These are phyloP conservation scores for Allenopithecus nigroviridis DNA, from an alignment of 2,797 vertebrate species.

Conservation along the genomic window DNA sequence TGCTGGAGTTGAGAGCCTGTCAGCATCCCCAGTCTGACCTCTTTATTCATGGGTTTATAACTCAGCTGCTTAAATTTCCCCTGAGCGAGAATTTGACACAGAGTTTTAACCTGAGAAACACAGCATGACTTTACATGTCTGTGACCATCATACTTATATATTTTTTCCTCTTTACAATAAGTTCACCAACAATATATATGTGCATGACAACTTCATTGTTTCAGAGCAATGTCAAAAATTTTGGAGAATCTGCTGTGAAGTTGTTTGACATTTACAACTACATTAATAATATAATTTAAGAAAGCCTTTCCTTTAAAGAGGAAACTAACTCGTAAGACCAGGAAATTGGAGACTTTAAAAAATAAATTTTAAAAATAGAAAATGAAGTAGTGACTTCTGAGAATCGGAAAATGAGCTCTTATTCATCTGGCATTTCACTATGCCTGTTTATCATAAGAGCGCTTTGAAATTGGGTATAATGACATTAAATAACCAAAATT, in stretches of 20 bases:
- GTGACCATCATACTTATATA: background rate
- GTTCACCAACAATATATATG: constrained; percentile 13
- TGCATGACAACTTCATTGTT: background rate
- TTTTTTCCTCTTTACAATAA: constrained; percentile 11
- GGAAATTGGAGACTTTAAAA: constrained; percentile 17
- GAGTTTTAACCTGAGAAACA: background rate
- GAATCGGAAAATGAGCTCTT: constrained; percentile 33
- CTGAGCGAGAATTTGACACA: constrained; percentile 56
- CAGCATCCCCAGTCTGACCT: constrained; percentile 51
- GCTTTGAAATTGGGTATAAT: constrained; percentile 70
- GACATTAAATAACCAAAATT: constrained; percentile 71
- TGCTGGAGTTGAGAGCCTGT: background rate
- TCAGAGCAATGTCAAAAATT: constrained; percentile 4
- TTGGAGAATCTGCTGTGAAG: background rate
- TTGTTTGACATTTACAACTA: background rate
- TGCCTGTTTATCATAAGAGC: constrained; percentile 61
- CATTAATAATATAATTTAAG: background rate
- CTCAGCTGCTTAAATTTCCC: constrained; percentile 51
- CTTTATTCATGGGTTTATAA: constrained; percentile 48
- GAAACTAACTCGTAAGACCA: background rate
- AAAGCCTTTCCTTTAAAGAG: background rate
- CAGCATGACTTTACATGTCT: background rate
- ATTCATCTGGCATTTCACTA: constrained; percentile 1
- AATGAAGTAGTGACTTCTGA: constrained; percentile 26
- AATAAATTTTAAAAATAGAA: background rate